A percentile compares a stretch with the other conserved stretches of the same genome.
These are phyloP conservation scores for Benitochromis conjunctus DNA, from an alignment of 2,113 vertebrate genomes.

Conservation along the genomic window DNA sequence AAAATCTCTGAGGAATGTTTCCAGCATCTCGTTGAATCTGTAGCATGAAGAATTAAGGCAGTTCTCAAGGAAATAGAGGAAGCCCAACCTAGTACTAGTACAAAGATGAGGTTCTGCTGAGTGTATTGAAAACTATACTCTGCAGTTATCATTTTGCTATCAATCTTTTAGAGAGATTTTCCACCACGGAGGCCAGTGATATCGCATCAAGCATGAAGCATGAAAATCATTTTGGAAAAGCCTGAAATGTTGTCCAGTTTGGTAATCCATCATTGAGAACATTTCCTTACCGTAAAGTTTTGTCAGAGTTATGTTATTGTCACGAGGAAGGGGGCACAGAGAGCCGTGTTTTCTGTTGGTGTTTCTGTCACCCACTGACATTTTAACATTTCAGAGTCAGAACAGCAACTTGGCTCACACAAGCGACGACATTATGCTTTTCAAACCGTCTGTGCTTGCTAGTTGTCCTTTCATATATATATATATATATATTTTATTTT, in stretches of 20 bases:
- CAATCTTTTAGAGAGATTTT: not conserved
- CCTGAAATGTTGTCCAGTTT: not conserved
- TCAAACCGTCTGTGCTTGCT: not conserved
- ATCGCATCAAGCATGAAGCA: not conserved
- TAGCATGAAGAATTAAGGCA: not conserved
- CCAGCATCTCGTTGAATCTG: not conserved
- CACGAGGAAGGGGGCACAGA: not conserved
- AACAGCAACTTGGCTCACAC: not conserved
- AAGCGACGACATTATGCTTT: not conserved
- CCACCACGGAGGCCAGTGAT: not conserved
- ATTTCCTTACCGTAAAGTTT: not conserved
- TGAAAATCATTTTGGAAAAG: not conserved
- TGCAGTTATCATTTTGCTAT: not conserved
- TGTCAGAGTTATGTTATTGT: not conserved
- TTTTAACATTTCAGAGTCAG: not conserved
- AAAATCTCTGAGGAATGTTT: not conserved
- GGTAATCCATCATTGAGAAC: not conserved
- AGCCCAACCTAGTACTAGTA: not conserved
- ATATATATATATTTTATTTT: accelerated
- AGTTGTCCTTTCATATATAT: not conserved
- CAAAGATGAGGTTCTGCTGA: not conserved
- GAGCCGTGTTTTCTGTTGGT: not conserved
- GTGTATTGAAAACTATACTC: not conserved
- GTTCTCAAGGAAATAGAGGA: not conserved
- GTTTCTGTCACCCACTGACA: not conserved